Evolutionary conservation across 2,113 vertebrate species (phyloP), one percentile per base, ranked within the genome.

Genomic region (Ramphastos sulfuratus): DNA sequence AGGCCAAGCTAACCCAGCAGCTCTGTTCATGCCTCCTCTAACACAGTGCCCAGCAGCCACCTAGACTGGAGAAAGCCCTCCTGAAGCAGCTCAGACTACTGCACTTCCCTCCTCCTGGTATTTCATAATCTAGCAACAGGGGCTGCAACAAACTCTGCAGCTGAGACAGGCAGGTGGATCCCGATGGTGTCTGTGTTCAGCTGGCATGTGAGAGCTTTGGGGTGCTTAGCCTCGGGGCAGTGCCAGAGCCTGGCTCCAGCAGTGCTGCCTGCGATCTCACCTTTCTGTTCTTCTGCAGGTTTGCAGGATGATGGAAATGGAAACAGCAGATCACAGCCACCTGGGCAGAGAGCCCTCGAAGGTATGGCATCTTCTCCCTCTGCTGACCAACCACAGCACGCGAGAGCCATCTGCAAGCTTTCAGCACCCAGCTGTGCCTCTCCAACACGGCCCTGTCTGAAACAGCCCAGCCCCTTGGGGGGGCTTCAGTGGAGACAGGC

Each of bases 291-390:
- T 92, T 42, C 88, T 80, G n/a, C 24, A 98, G 97, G 96, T 54
- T 37, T 85, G 33, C 81, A 89, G 35, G 90, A 85, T 2, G 33
- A 97, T 6, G 92, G 90, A 56, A 97, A 98, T 1, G 93, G 95
- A 59, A 97, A 97, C 85, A 94, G 76, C 82, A 96, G 85, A 44
- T 59, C 94, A 18, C 91, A 91, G 90, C 61, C 92, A 67, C 65
- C 46, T 6, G 95, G 72, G 80, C 84, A 56, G 87, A 96, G 61
- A 17, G 78, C 91, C 8, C 67, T 67, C 11, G 83, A 65, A 0
- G 96, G 98, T 98, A 98, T 1, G 83, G 87, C 58, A 16, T 8
- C 66, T 75, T 71, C 74, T 78, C 19, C 2, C 83, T 69, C 79
- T 5, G 1, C 25, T 1, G 37, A 20, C 30, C 86, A 39, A 3